Base-by-base conservation (phyloP, 2,113 vertebrate genomes). In the Rhineura floridana region DNA sequence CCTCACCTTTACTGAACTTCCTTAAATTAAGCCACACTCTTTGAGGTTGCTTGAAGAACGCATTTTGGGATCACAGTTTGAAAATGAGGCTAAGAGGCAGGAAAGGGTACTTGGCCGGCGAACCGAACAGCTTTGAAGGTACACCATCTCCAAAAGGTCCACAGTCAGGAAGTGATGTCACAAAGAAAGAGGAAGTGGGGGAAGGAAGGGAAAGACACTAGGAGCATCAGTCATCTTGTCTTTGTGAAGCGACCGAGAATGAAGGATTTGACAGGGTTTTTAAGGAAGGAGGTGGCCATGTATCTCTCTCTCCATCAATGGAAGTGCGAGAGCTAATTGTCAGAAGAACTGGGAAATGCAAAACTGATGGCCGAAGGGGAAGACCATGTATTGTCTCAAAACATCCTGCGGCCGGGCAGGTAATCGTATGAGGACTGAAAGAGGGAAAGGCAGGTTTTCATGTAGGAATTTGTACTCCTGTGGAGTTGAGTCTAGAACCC, bases 201-300 rank as follows among this genome's bases (percentile, higher is more conserved):
- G 86, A 25, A 65, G 84, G 80, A 12, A 78, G n/a, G 65, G 84
- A 63, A 75, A 73, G 88, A 9, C 42, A 83, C 86, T 52, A 83
- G 63, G 70, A 82, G 59, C 62, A 28, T 36, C 7, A 2, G 25
- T 36, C 62, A 3, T 13, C 21, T 7, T 19, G 21, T 33, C 84
- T 83, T 46, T 79, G 62, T 44, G 19, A 65, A 87, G 70, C 67
- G 48, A 88, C 92, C 91, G 44, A 89, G 84, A 6, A 9, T 5
- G 52, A 87, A 33, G 19, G 79, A 52, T 15, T 17, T 44, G 67
- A 72, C 67, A 77, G 59, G 1, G 39, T 65, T n/a, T 42, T 46
- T 23, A 36, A 7, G 42, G 59, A 25, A 52, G 55, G 82, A 87
- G 52, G 8, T n/a, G 82, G 72, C 70, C n/a, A 25, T 48, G 46